Base-by-base conservation (phyloP, 1,140 invertebrate species). In the Littorina saxatilis region DNA sequence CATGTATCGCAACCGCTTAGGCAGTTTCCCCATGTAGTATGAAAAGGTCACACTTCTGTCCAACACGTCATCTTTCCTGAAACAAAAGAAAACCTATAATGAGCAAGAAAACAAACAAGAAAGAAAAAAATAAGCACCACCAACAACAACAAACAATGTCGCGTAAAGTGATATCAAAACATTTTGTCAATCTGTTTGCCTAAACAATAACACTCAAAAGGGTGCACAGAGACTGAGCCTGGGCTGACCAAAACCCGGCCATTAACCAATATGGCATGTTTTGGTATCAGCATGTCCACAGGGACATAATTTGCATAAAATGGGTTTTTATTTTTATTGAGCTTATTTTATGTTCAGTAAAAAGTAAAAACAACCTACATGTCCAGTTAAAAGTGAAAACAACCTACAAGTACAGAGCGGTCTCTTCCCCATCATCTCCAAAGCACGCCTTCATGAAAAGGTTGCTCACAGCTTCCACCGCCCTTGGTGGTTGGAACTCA, bases 401-500 rank as follows among this genome's bases (percentile, higher is more conserved):
- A n/a, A n/a, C 76, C 79, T 79, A 82, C 81, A 82, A 37, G 29
- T 79, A 73, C 35, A 55, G 58, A 9, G 27, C 23, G 20, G 52
- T 29, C 29, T 73, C 40, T 23, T 73, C n/a, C 11, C 70, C 50
- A 0, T 39, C 50, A 66, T 79, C 78, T 27, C 68, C 82, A 74
- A 83, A 80, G 2, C 73, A 15, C 0, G 72, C 77, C 20, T 37
- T n/a, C 29, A 47, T 0, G 73, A 66, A 80, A 0, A 80, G 50
- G 0, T 80, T 37, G 29, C 43, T 32, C 11, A 80, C 73, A 20
- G 29, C 55, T n/a, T 50, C 15, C 29, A 29, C 9, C 4, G 39
- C 37, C 32, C 35, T 13, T 73, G 82, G 82, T 7, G 82, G 82
- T 39, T 83, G 37, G 63, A 83, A 74, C 32, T 83, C 61, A 39